Conservation (phyloP, 2,797 vertebrate genomes). For the Hephaestus fuliginosus region DNA sequence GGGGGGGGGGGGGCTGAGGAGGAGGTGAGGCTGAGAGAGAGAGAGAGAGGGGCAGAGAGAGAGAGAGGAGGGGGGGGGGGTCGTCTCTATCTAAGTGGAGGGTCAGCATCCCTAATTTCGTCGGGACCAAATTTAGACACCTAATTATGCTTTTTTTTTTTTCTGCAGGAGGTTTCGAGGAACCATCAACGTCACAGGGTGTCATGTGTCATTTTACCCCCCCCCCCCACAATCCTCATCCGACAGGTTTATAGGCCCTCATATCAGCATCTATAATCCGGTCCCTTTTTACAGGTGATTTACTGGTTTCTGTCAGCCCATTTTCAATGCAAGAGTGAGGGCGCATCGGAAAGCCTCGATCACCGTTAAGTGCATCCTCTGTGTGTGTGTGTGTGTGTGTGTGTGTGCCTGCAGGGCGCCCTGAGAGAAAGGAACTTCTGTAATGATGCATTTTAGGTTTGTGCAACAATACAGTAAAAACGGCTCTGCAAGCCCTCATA, state of each 20-base stretch:
- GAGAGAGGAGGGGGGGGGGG: constrained; percentile 1
- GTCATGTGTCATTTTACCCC: neutral
- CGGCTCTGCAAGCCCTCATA: neutral
- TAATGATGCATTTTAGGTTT: constrained; percentile 5
- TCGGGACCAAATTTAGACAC: neutral
- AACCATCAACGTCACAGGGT: constrained; percentile 18
- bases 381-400: constrained; percentile 9
- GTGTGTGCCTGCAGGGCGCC: constrained; percentile 33
- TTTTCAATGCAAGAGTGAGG: neutral
- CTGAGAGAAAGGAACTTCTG: constrained; percentile 39
- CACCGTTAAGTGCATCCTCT: neutral
- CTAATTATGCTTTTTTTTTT: neutral
- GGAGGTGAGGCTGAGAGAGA: neutral
- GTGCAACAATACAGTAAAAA: constrained; percentile 5
- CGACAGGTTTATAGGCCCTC: constrained; percentile 34
- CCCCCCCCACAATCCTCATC: neutral
- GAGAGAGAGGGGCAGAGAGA: neutral
- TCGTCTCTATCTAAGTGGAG: constrained; percentile 24
- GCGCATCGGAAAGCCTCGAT: constrained; percentile 25
- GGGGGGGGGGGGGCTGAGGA: neutral
- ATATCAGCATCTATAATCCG: constrained; percentile 19
- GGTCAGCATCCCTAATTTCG: constrained; percentile 36
- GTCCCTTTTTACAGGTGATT: constrained; percentile 29
- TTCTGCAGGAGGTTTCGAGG: constrained; percentile 30
- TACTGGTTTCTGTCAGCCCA: neutral